phyloP scores from a whole-genome alignment of 2,888 invertebrate genomes.

The Mesorhabditis sp. region DNA sequence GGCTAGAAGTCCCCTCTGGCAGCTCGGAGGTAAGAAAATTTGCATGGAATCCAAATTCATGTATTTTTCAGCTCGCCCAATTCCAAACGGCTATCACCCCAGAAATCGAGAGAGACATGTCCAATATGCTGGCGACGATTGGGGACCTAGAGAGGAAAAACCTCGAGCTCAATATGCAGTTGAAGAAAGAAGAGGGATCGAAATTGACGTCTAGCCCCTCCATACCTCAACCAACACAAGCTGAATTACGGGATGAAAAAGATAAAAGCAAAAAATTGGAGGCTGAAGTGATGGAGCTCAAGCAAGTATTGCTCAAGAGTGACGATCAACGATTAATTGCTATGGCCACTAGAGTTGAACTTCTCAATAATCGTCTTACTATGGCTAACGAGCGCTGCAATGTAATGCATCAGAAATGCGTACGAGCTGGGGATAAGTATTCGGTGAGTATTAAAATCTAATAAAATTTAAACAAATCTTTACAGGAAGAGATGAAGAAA shows the following conservation, averaged over 20 bases:
- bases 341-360: constrained; percentile 53
- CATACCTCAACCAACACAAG: constrained; percentile 16
- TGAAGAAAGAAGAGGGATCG: constrained; percentile 20
- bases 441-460: not conserved
- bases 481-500: constrained; percentile 48
- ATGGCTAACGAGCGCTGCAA: constrained; percentile 51
- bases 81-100: constrained; percentile 25
- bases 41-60: not conserved
- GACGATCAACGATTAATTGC: constrained; percentile 56
- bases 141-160: constrained; percentile 46
- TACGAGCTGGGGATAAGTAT: constrained; percentile 12
- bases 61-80: constrained; percentile 5
- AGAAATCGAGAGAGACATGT: constrained; percentile 51
- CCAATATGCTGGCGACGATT: constrained; percentile 44
- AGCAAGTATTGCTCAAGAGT: constrained; percentile 47
- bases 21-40: constrained; percentile 55
- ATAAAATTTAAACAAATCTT: not conserved
- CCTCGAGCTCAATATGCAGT: constrained; percentile 27
- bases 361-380: constrained; percentile 41
- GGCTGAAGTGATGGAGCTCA: constrained; percentile 35
- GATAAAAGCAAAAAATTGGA: constrained; percentile 36
- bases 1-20: constrained; percentile 70
- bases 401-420: constrained; percentile 47
- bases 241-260: constrained; percentile 37
- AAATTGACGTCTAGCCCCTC: not conserved